These are phyloP conservation scores for Hoplostethus atlanticus DNA, from an alignment of 2,797 vertebrate genomes.

Conservation along the genomic window DNA sequence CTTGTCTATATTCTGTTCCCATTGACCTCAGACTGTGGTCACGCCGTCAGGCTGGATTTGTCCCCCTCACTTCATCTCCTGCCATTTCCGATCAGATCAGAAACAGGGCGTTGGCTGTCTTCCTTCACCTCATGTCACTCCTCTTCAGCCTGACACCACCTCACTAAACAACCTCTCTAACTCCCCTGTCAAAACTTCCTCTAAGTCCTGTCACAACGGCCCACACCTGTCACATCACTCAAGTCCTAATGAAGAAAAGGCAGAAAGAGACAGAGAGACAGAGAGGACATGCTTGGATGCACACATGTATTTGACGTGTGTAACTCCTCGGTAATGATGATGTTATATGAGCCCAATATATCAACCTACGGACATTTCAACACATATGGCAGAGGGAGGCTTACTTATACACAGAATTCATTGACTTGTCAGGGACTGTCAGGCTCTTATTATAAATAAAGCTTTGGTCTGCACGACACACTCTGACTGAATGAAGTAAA, in stretches of 20 bases:
- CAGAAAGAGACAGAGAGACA: slow-evolving; percentile 11
- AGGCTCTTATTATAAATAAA: slow-evolving; percentile 39
- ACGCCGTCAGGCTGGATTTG: slow-evolving; percentile 56
- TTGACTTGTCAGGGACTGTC: slow-evolving; percentile 49
- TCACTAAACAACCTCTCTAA: slow-evolving; percentile 47
- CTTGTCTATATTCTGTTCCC: slow-evolving; percentile 32
- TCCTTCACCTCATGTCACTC: slow-evolving; percentile 51
- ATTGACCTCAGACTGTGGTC: slow-evolving; percentile 52
- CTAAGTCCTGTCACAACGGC: slow-evolving; percentile 36
- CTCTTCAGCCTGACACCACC: slow-evolving; percentile 49
- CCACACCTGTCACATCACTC: slow-evolving; percentile 39
- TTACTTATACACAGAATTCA: slow-evolving; percentile 64
- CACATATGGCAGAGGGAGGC: slow-evolving; percentile 9
- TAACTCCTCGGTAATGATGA: slow-evolving; percentile 26
- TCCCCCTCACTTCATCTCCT: slow-evolving; percentile 62
- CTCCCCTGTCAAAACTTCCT: slow-evolving; percentile 64
- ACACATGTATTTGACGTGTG: slow-evolving; percentile 22
- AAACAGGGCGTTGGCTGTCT: slow-evolving; percentile 56
- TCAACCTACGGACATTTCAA: slow-evolving; percentile 62
- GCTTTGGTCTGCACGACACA: slow-evolving; percentile 15
- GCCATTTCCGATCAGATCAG: slow-evolving; percentile 71
- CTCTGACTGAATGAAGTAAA: slow-evolving; percentile 29
- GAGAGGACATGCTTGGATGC: neutral
- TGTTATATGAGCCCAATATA: slow-evolving; percentile 51
- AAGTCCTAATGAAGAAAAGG: slow-evolving; percentile 30